A percentile compares a stretch with the other conserved stretches of the same genome.
phyloP scores from a whole-genome alignment of 2,888 invertebrate species.

The Meloe dianella region DNA sequence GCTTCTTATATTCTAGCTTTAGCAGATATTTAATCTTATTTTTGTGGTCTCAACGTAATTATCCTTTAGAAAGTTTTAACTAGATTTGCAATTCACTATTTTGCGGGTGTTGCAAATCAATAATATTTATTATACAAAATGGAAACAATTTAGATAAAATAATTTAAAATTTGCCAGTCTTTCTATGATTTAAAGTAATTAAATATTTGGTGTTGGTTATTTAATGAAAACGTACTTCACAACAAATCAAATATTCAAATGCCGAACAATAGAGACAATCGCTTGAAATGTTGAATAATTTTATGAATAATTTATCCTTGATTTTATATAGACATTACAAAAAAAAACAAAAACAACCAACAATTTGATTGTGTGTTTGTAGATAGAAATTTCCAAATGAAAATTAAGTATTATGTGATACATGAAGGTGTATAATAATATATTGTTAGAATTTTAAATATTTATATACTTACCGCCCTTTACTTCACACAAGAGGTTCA shows the following conservation, averaged over 20 bases:
- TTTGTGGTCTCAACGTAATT: not conserved
- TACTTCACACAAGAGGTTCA: conserved; percentile 82
- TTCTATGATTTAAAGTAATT: not conserved
- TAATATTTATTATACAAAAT: not conserved
- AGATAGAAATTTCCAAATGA: not conserved
- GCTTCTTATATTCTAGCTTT: not conserved
- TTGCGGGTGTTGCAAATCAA: not conserved
- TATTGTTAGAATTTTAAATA: not conserved
- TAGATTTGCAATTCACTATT: not conserved
- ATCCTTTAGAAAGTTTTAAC: not conserved
- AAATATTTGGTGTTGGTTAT: not conserved
- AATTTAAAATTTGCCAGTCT: not conserved
- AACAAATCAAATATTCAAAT: conserved; percentile 34
- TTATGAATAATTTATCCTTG: conserved; percentile 30
- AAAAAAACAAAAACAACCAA: not conserved
- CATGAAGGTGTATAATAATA: not conserved
- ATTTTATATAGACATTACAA: conserved; percentile 5
- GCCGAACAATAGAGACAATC: conserved; percentile 21
- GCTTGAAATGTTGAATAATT: conserved; percentile 28
- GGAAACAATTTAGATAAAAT: not conserved
- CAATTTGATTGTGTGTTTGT: not conserved
- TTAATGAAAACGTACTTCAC: conserved; percentile 13
- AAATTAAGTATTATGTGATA: not conserved
- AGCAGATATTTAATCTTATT: not conserved
- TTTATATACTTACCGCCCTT: conserved; percentile 71